phyloP scores from a whole-genome alignment of 2,888 invertebrate species.

The Mechanitis mazaeus region DNA sequence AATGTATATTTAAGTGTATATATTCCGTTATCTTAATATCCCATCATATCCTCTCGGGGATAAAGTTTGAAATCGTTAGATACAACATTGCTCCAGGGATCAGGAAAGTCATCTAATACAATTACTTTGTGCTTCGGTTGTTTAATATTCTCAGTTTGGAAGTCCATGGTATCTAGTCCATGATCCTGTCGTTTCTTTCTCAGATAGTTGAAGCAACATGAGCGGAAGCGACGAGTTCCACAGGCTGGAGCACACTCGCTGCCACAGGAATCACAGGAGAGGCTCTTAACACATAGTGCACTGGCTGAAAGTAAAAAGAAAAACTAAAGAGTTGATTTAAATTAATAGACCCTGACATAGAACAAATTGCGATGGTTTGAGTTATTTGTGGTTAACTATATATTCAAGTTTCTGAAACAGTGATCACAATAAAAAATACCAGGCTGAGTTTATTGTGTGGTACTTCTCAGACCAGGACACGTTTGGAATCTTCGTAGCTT shows the following conservation, averaged over 20 bases:
- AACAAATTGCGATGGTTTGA: too few relatives aligned
- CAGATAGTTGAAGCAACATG: constrained; percentile 84
- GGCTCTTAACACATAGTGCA: constrained; percentile 64
- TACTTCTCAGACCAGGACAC: too few relatives aligned
- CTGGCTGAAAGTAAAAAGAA: constrained; percentile 43
- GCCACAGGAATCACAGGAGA: constrained; percentile 82
- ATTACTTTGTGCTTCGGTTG: background rate
- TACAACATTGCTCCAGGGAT: background rate
- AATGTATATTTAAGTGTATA: background rate
- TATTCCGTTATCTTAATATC: background rate
- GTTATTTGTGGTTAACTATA: too few relatives aligned
- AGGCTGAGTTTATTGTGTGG: too few relatives aligned
- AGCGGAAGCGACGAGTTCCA: constrained; percentile 81
- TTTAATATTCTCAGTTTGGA: background rate
- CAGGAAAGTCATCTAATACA: background rate
- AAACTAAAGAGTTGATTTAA: background rate
- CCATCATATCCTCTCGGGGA: background rate
- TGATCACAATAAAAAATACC: too few relatives aligned
- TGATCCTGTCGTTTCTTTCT: constrained; percentile 69
- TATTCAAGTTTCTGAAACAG: too few relatives aligned
- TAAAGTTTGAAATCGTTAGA: background rate
- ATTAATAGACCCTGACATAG: background rate
- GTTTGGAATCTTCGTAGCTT: too few relatives aligned
- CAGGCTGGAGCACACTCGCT: constrained; percentile 81
- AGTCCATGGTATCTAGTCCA: background rate